phyloP scores from a whole-genome alignment of 2,113 vertebrate genomes.

The Tenrec ecaudatus region DNA sequence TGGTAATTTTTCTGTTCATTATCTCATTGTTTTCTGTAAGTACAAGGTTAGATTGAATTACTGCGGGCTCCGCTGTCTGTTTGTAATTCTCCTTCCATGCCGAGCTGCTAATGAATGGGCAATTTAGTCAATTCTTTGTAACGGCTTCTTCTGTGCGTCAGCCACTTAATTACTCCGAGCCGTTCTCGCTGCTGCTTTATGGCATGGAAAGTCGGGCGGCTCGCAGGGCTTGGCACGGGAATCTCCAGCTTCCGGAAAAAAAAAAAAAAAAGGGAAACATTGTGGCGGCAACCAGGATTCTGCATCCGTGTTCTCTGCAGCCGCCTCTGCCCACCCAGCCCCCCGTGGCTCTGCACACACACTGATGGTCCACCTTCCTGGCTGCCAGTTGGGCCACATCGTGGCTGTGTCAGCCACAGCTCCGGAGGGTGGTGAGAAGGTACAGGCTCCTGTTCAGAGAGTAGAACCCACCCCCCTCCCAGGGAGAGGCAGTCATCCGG shows the following conservation, averaged over 20 bases:
- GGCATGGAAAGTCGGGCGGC: slow-evolving; percentile 87
- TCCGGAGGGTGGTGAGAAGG: fast-evolving
- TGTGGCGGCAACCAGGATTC: slow-evolving; percentile 13
- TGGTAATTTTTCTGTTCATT: slow-evolving; percentile 98
- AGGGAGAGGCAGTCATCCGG: neutral
- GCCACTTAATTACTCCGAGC: slow-evolving; percentile 96
- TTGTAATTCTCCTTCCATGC: slow-evolving; percentile 95
- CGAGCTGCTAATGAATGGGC: slow-evolving; percentile 97
- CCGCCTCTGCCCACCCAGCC: neutral
- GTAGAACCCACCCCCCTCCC: neutral
- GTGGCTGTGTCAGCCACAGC: neutral
- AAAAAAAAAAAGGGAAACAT: neutral
- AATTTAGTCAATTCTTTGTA: slow-evolving; percentile 99
- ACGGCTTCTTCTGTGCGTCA: slow-evolving; percentile 95
- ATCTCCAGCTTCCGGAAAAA: slow-evolving; percentile 80
- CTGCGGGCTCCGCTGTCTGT: slow-evolving; percentile 94
- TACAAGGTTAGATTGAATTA: slow-evolving; percentile 99
- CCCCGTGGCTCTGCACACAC: fast-evolving
- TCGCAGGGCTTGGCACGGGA: slow-evolving; percentile 85
- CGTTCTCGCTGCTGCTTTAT: slow-evolving; percentile 92
- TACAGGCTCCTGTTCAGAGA: neutral
- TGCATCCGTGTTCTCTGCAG: neutral
- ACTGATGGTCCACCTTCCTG: slow-evolving; percentile 33
- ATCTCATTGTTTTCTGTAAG: slow-evolving; percentile 99
- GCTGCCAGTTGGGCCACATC: neutral